These are phyloP conservation scores for Acleris sparsana DNA, from an alignment of 2,888 invertebrate species.

Conservation along the genomic window DNA sequence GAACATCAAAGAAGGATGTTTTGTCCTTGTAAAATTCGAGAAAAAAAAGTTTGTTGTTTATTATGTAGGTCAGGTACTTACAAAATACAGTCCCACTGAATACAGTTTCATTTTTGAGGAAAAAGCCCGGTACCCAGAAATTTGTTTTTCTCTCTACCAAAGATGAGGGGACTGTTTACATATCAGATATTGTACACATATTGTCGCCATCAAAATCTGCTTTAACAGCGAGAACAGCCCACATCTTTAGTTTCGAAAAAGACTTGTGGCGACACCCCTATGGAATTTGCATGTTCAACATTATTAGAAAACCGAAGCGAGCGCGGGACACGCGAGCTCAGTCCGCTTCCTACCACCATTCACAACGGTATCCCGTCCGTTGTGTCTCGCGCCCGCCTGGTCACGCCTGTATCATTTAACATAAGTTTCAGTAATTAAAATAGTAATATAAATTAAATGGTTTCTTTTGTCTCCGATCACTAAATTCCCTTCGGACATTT, in stretches of 20 bases:
- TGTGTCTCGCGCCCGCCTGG: no score
- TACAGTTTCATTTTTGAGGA: constrained; percentile 13
- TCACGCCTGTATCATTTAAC: no score
- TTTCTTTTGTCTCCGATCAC: no score
- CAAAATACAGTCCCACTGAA: constrained; percentile 13
- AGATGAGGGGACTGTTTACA: constrained; percentile 15
- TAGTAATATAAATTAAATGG: no score
- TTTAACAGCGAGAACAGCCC: constrained; percentile 11
- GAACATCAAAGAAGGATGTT: background rate
- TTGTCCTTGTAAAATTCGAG: constrained; percentile 10
- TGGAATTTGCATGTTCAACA: no score
- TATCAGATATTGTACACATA: constrained; percentile 13
- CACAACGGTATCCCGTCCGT: no score
- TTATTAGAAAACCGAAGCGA: no score
- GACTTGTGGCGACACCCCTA: no score
- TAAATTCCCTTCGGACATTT: no score
- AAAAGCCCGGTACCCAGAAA: constrained; percentile 15
- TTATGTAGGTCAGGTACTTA: constrained; percentile 1
- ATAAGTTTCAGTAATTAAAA: no score
- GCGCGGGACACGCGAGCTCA: no score
- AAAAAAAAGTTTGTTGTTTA: constrained; percentile 4
- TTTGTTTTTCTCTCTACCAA: constrained; percentile 3
- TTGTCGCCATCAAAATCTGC: constrained; percentile 8
- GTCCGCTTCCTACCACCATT: no score
- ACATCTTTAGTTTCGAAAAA: constrained; percentile 7